A percentile compares a stretch with the other conserved stretches of the same genome.
phyloP scores from a whole-genome alignment of 2,113 vertebrate species.

The Gymnogyps californianus region DNA sequence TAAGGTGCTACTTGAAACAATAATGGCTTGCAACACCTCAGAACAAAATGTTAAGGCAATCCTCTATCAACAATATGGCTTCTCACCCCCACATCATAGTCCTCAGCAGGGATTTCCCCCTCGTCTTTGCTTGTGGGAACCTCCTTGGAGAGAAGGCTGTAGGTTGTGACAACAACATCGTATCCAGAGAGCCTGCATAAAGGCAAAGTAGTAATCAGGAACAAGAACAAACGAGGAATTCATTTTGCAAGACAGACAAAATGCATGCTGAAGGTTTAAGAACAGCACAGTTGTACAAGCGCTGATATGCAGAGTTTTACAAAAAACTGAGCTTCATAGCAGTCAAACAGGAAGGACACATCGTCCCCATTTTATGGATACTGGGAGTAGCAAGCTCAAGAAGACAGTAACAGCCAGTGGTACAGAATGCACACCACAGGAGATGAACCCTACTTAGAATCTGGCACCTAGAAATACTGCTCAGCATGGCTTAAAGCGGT shows the following conservation, averaged over 20 bases:
- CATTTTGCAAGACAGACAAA: neutral
- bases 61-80: neutral
- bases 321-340: neutral
- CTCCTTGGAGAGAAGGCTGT: constrained; percentile 89
- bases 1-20: neutral
- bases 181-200: constrained; percentile 81
- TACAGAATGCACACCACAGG: neutral
- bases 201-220: neutral
- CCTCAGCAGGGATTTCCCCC: constrained; percentile 62
- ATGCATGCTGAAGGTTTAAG: neutral
- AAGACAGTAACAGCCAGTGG: neutral
- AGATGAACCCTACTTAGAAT: neutral
- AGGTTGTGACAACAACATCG: constrained; percentile 93
- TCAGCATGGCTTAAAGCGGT: neutral
- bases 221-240: neutral
- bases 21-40: neutral
- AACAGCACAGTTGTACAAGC: neutral
- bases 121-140: constrained; percentile 82
- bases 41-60: neutral
- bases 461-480: neutral
- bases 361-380: neutral
- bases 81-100: constrained; percentile 71
- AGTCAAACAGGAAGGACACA: neutral
- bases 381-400: neutral
- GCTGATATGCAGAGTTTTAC: neutral